Percentiles rank a stretch among this genome's conserved stretches.
phyloP scores from a whole-genome alignment of 2,888 invertebrate genomes.

The Penaeus monodon region DNA sequence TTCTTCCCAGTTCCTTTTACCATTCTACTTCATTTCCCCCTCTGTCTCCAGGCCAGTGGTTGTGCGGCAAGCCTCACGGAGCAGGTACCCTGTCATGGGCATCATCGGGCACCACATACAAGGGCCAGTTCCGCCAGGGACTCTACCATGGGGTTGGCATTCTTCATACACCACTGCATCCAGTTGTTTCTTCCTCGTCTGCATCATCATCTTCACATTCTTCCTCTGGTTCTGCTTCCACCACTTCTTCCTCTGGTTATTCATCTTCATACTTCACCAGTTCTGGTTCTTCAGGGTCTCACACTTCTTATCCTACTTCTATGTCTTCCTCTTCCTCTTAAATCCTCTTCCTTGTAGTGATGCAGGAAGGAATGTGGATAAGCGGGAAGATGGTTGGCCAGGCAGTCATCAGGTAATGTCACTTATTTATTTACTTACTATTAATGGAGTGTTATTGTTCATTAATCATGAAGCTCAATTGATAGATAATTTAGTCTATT shows the following conservation, averaged over 20 bases:
- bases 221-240: too few species aligned
- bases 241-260: too few species aligned
- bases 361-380: slow-evolving; percentile 74
- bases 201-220: too few species aligned
- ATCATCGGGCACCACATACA: slow-evolving; percentile 81
- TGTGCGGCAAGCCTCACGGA: slow-evolving; percentile 86
- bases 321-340: too few species aligned
- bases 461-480: not conserved
- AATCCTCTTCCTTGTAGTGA: too few species aligned
- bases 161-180: slow-evolving; percentile 74
- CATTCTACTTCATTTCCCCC: too few species aligned
- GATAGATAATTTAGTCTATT: too few species aligned
- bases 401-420: slow-evolving; percentile 70
- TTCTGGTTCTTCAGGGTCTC: too few species aligned
- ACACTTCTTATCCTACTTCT: too few species aligned
- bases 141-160: slow-evolving; percentile 81
- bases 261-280: too few species aligned
- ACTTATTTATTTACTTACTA: slow-evolving; percentile 20
- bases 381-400: slow-evolving; percentile 87
- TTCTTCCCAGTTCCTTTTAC: too few species aligned
- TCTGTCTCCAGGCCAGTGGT: slow-evolving; percentile 73
- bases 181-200: slow-evolving; percentile 18
- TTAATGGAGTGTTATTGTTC: not conserved
- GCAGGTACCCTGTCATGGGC: slow-evolving; percentile 85
- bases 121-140: slow-evolving; percentile 84